phyloP scores from a whole-genome alignment of 1,140 invertebrate species.

The Calliopsis andreniformis region DNA sequence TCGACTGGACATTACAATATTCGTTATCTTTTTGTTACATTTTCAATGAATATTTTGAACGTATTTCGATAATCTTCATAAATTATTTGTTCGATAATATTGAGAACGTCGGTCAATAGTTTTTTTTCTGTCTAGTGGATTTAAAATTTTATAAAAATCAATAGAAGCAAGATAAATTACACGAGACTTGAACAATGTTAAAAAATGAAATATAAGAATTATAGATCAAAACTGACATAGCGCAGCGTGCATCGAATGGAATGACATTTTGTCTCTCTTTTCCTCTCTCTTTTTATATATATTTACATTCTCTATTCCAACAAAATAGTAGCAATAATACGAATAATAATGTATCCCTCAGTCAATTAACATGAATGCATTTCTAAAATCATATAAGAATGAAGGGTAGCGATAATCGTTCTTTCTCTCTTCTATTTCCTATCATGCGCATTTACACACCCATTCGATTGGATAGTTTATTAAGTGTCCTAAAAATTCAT shows the following conservation, averaged over 20 bases:
- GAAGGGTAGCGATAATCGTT: slow-evolving; percentile 35
- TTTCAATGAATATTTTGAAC: slow-evolving; percentile 25
- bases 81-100: slow-evolving; percentile 14
- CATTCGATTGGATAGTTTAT: background rate
- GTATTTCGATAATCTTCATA: slow-evolving; percentile 4
- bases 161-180: slow-evolving; percentile 5
- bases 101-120: slow-evolving; percentile 25
- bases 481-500: slow-evolving; percentile 22
- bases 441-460: slow-evolving; percentile 6
- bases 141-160: slow-evolving; percentile 8
- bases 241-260: slow-evolving; percentile 53
- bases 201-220: slow-evolving; percentile 28
- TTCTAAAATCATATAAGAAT: slow-evolving; percentile 63
- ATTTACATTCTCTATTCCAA: slow-evolving; percentile 70
- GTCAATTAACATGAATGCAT: slow-evolving; percentile 60
- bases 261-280: slow-evolving; percentile 30
- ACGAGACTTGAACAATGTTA: slow-evolving; percentile 29
- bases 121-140: background rate
- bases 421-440: slow-evolving; percentile 1
- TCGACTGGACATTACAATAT: background rate
- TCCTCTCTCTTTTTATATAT: slow-evolving; percentile 36
- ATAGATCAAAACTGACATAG: slow-evolving; percentile 40
- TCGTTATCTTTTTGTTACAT: slow-evolving; percentile 16
- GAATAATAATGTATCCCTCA: slow-evolving; percentile 63
- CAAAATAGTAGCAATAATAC: slow-evolving; percentile 66